Conservation (phyloP, 2,888 invertebrate species). For the Dryobotodes eremita region DNA sequence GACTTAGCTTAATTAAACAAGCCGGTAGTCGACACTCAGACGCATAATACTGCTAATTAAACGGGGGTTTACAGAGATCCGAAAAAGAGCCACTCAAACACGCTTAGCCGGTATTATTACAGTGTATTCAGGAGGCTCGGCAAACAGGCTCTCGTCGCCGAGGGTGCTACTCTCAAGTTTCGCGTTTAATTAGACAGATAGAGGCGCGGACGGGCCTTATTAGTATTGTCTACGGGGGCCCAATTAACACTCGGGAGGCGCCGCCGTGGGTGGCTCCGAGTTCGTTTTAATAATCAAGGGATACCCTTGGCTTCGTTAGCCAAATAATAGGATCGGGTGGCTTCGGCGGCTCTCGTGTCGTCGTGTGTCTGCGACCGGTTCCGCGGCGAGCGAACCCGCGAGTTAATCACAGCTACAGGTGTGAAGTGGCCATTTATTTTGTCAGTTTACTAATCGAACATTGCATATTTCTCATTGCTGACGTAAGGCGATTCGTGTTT, state of each 20-base stretch:
- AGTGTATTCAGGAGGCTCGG: constrained; percentile 89
- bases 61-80: constrained; percentile 90
- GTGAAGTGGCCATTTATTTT: constrained; percentile 61
- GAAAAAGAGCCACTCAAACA: constrained; percentile 91
- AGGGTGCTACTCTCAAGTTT: constrained; percentile 91
- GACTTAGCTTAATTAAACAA: constrained; percentile 90
- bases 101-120: constrained; percentile 91
- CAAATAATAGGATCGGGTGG: constrained; percentile 88
- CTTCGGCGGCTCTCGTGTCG: constrained; percentile 71
- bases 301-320: constrained; percentile 89
- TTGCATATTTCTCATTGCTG: constrained; percentile 35
- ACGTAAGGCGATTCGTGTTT: constrained; percentile 24
- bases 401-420: constrained; percentile 70
- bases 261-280: constrained; percentile 86
- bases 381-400: constrained; percentile 27
- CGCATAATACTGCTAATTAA: constrained; percentile 90
- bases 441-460: constrained; percentile 65
- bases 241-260: constrained; percentile 90
- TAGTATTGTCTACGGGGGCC: constrained; percentile 91
- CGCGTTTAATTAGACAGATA: constrained; percentile 91
- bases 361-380: constrained; percentile 58
- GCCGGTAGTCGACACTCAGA: constrained; percentile 88
- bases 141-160: constrained; percentile 88
- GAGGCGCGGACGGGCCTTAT: constrained; percentile 90
- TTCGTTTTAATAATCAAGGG: constrained; percentile 90